Percentiles rank a stretch among this genome's conserved stretches.
Evolutionary conservation across 1,140 invertebrate genomes (phyloP).

Genomic region (Brachionus plicatilis): DNA sequence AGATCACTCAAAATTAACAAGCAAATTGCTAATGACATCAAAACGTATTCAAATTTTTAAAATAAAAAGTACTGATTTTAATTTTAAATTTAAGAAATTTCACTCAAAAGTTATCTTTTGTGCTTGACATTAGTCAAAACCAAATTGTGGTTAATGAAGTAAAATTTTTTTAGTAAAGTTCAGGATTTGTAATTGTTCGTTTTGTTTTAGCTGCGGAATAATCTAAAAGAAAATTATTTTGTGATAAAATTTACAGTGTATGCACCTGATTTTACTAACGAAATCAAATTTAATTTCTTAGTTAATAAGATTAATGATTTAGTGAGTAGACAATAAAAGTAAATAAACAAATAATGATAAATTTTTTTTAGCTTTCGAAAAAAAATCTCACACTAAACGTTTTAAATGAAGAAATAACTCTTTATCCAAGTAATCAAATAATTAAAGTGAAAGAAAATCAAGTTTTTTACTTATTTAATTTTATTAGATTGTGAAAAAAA

Average conservation of each 20-base stretch:
- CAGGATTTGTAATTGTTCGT: background rate
- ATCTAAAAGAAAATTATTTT: slow-evolving; percentile 13
- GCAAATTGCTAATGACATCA: background rate
- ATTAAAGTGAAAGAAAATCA: no score
- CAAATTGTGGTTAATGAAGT: slow-evolving; percentile 27
- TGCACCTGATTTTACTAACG: slow-evolving; percentile 27
- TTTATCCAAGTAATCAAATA: background rate
- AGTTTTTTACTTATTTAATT: background rate
- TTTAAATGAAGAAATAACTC: background rate
- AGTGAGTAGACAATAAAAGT: background rate
- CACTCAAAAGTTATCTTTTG: background rate
- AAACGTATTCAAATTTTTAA: background rate
- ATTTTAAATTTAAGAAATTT: background rate
- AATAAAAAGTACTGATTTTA: background rate
- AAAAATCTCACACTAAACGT: background rate
- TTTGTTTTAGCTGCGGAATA: background rate
- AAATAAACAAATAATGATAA: background rate
- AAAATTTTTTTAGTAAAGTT: background rate
- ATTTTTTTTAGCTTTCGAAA: background rate
- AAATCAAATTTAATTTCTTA: background rate
- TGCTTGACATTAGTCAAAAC: background rate
- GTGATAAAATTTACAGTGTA: background rate
- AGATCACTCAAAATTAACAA: background rate
- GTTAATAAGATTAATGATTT: background rate
- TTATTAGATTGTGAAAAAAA: slow-evolving; percentile 24